phyloP scores from a whole-genome alignment of 1,140 invertebrate genomes.

The Sarcophaga peregrina region DNA sequence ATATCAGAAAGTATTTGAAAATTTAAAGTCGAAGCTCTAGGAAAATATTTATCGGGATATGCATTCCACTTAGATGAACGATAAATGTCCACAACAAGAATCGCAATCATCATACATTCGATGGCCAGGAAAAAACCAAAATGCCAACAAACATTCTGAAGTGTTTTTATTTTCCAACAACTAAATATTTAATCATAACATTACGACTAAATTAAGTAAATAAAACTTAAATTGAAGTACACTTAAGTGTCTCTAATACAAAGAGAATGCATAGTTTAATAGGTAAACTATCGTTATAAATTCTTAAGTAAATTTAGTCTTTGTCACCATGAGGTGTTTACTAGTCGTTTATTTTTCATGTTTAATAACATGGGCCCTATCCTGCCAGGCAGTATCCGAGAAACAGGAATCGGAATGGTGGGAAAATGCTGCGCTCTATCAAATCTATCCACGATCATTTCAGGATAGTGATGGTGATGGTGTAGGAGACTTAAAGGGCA shows the following conservation, averaged over 20 bases:
- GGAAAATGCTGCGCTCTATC: slow-evolving; percentile 79
- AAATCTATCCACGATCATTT: slow-evolving; percentile 84
- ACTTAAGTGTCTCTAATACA: too few species aligned
- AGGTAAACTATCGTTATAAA: too few species aligned
- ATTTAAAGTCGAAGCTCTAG: too few species aligned
- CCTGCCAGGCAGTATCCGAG: not conserved
- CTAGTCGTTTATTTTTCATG: not conserved
- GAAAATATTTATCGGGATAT: too few species aligned
- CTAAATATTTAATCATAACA: not conserved
- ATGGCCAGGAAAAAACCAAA: too few species aligned
- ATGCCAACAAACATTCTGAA: too few species aligned
- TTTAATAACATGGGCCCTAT: not conserved
- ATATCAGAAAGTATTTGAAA: too few species aligned
- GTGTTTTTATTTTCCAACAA: too few species aligned
- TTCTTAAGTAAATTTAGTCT: not conserved
- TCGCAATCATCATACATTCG: too few species aligned
- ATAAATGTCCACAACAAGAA: too few species aligned
- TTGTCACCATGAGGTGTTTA: not conserved
- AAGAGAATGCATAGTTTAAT: too few species aligned
- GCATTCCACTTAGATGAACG: too few species aligned
- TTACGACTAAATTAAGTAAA: not conserved
- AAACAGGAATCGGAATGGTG: slow-evolving; percentile 73
- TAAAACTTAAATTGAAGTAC: not conserved
- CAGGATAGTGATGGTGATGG: slow-evolving; percentile 82
- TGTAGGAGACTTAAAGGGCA: slow-evolving; percentile 77